Percentiles rank a stretch among this genome's conserved stretches.
Conservation (phyloP, 2,797 vertebrate species). For the Helarctos malayanus region DNA sequence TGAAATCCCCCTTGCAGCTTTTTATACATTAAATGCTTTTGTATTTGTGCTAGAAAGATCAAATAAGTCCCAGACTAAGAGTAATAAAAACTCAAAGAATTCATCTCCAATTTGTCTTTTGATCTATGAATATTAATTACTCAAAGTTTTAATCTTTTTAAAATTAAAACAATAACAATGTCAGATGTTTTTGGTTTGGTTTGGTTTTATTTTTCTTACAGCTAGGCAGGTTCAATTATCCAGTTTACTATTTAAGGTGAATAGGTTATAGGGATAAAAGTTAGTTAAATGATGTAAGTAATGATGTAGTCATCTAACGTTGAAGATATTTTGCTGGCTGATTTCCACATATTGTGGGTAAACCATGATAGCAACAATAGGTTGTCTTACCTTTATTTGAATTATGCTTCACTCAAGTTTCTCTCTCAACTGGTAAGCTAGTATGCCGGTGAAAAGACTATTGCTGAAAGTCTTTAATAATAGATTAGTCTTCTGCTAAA, state of each 20-base stretch:
- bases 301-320: not conserved
- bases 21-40: not conserved
- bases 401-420: slow-evolving; percentile 69
- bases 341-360: slow-evolving; percentile 47
- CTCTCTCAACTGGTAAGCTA: not conserved
- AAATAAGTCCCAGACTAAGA: not conserved
- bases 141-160: slow-evolving; percentile 19
- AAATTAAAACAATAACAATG: not conserved
- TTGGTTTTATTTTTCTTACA: not conserved
- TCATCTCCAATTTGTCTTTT: not conserved
- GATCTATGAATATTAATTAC: not conserved
- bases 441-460: slow-evolving; percentile 50
- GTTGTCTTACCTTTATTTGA: slow-evolving; percentile 49
- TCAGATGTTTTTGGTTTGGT: not conserved
- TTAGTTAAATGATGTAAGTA: not conserved
- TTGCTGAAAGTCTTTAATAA: slow-evolving; percentile 72
- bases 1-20: not conserved
- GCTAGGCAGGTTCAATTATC: not conserved
- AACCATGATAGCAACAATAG: not conserved
- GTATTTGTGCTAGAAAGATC: slow-evolving; percentile 16
- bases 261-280: not conserved
- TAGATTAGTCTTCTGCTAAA: slow-evolving; percentile 70
- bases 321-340: slow-evolving; percentile 61
- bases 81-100: not conserved
- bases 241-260: not conserved